Conservation (phyloP, 2,113 vertebrate species). For the Prionailurus bengalensis region DNA sequence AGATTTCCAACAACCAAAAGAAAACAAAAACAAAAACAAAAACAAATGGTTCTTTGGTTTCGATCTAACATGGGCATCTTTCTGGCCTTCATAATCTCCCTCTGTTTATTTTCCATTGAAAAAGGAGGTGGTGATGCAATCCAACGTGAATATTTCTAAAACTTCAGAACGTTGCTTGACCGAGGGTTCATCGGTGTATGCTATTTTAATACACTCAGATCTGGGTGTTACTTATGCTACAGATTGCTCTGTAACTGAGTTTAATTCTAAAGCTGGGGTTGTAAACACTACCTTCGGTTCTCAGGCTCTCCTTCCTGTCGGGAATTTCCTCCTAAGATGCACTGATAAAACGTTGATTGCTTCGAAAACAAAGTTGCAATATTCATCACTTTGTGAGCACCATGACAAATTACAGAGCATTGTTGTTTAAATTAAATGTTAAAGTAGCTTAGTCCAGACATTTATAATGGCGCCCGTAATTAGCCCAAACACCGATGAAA, state of each 20-base stretch:
- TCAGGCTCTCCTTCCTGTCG: background rate
- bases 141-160: constrained; percentile 47
- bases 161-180: constrained; percentile 55
- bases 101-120: constrained; percentile 70
- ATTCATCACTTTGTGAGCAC: constrained; percentile 78
- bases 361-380: constrained; percentile 78
- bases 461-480: constrained; percentile 82
- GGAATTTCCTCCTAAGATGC: constrained; percentile 68
- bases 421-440: constrained; percentile 84
- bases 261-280: background rate
- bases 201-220: background rate
- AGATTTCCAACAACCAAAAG: constrained; percentile 43
- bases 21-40: constrained; percentile 34
- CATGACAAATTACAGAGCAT: constrained; percentile 77
- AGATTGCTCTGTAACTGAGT: background rate
- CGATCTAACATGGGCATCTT: constrained; percentile 73
- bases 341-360: constrained; percentile 73
- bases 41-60: constrained; percentile 78
- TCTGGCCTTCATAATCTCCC: constrained; percentile 77
- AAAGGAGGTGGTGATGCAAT: constrained; percentile 39
- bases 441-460: constrained; percentile 79
- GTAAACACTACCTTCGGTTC: background rate
- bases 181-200: constrained; percentile 59
- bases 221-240: constrained; percentile 31
- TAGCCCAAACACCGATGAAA: constrained; percentile 79